These are phyloP conservation scores for Drosophila tropicalis DNA, from an alignment of 1,140 invertebrate species.

Conservation along the genomic window DNA sequence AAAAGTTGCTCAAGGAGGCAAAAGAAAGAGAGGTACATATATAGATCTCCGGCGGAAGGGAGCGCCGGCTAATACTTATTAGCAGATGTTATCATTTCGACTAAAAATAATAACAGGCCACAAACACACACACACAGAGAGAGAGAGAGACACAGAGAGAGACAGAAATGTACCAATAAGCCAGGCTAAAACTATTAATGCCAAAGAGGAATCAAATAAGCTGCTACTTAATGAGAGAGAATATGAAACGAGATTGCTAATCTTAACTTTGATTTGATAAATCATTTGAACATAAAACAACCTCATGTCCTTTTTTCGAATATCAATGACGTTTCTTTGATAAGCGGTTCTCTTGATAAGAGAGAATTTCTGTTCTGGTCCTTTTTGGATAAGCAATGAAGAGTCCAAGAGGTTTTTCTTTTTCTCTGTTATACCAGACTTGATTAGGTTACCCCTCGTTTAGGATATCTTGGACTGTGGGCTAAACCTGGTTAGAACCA, in stretches of 20 bases:
- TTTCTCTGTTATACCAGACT: no score
- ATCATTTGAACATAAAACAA: not conserved
- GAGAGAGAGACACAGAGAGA: no score
- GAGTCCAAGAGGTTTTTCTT: no score
- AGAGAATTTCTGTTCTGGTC: no score
- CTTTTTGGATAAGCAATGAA: no score
- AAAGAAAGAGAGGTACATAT: not conserved
- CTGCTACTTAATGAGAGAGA: not conserved
- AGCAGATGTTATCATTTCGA: constrained; percentile 60
- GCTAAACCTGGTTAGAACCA: constrained; percentile 12
- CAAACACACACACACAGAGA: not conserved
- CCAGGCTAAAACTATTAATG: not conserved
- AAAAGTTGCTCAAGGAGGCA: constrained; percentile 33
- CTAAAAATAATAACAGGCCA: constrained; percentile 51
- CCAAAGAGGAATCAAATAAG: not conserved
- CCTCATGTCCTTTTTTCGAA: not conserved
- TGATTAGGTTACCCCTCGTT: not conserved
- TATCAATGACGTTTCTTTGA: no score
- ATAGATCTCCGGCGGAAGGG: constrained; percentile 47
- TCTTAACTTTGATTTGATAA: not conserved
- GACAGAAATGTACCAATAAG: not conserved
- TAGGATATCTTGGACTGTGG: constrained; percentile 2
- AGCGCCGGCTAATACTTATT: constrained; percentile 53
- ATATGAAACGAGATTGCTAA: not conserved
- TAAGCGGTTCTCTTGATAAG: no score